These are phyloP conservation scores for Heliornis fulica DNA, from an alignment of 2,113 vertebrate genomes.

Conservation along the genomic window DNA sequence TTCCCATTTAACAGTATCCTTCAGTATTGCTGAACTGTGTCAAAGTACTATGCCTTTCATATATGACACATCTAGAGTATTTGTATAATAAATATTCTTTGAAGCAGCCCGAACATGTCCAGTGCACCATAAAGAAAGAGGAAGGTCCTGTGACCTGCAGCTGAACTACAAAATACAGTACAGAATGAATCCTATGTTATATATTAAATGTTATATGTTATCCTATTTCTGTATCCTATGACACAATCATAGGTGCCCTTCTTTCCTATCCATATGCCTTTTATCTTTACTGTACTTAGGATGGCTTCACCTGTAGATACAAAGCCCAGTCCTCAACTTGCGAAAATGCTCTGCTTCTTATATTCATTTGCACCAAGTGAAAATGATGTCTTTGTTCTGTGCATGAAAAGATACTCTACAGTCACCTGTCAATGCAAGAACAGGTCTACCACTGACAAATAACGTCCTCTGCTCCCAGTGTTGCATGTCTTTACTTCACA, in stretches of 20 bases:
- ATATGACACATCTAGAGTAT: not conserved
- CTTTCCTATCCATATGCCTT: not conserved
- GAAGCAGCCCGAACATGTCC: not conserved
- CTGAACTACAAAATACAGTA: not conserved
- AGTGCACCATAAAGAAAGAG: not conserved
- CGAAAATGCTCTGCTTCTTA: not conserved
- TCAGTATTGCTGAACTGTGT: not conserved
- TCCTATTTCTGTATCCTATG: not conserved
- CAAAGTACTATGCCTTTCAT: not conserved
- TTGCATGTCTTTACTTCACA: not conserved
- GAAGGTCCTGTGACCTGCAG: not conserved
- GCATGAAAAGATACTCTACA: not conserved
- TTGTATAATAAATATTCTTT: not conserved
- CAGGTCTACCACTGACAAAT: not conserved
- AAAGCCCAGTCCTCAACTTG: not conserved
- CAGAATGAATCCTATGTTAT: not conserved
- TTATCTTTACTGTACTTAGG: not conserved
- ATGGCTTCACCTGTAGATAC: not conserved
- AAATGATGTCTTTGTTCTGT: not conserved
- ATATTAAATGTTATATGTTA: too few relatives aligned
- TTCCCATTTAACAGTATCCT: not conserved
- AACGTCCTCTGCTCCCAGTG: not conserved
- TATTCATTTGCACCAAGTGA: not conserved
- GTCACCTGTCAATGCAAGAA: not conserved
- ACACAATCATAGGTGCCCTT: not conserved